These are phyloP conservation scores for Cheilosia grossa DNA, from an alignment of 2,888 invertebrate species.

Conservation along the genomic window DNA sequence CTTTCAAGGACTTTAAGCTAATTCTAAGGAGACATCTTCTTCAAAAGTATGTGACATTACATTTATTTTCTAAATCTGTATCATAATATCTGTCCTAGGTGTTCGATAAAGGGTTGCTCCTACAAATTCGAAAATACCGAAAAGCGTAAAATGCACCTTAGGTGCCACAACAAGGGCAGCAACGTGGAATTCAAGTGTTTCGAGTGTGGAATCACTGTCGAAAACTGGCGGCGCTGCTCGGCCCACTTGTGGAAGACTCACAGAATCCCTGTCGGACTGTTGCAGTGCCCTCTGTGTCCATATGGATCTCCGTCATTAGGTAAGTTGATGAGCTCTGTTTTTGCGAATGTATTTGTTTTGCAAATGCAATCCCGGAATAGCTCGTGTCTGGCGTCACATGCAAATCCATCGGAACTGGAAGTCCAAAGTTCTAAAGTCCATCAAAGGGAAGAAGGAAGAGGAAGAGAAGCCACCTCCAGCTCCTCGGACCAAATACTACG, in stretches of 20 bases:
- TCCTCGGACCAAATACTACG: conserved; percentile 84
- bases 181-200: conserved; percentile 84
- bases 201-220: conserved; percentile 84
- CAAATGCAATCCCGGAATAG: conserved; percentile 77
- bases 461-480: conserved; percentile 62
- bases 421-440: conserved; percentile 78
- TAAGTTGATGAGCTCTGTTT: conserved; percentile 71
- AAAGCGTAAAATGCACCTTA: conserved; percentile 84
- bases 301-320: conserved; percentile 85
- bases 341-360: not conserved
- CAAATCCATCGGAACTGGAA: conserved; percentile 85
- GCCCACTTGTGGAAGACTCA: conserved; percentile 89
- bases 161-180: conserved; percentile 83
- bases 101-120: conserved; percentile 84
- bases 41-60: conserved; percentile 75
- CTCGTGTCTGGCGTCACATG: conserved; percentile 86
- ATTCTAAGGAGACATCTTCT: conserved; percentile 77
- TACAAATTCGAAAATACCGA: conserved; percentile 84
- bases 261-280: conserved; percentile 85
- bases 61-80: not conserved
- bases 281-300: conserved; percentile 85
- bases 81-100: conserved; percentile 81
- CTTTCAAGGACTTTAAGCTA: conserved; percentile 81
- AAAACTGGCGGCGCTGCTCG: conserved; percentile 87
- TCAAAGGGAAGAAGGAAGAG: conserved; percentile 75